A percentile compares a stretch with the other conserved stretches of the same genome.
Conservation (phyloP, 1,140 invertebrate species). For the Drosophila elegans region DNA sequence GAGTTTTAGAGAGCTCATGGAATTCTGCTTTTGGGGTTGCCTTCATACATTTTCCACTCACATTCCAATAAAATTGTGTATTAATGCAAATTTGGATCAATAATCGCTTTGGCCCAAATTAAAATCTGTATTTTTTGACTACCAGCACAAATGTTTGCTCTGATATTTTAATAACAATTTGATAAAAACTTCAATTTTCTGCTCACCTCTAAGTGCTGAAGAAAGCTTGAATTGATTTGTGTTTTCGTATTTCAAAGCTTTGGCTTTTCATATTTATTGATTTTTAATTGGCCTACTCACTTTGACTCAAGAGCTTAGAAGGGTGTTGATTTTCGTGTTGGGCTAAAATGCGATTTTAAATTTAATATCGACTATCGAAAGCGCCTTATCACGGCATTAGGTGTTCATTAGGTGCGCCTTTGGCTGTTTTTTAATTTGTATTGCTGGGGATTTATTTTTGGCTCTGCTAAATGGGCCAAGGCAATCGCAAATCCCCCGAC, state of each 20-base stretch:
- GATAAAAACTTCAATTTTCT: neutral
- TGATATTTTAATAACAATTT: neutral
- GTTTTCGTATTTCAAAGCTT: neutral
- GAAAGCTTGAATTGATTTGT: too few relatives aligned
- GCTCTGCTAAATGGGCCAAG: constrained; percentile 20
- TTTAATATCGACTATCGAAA: neutral
- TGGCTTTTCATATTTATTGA: neutral
- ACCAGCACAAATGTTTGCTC: neutral
- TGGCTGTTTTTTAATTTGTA: constrained; percentile 29
- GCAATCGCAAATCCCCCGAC: constrained; percentile 11
- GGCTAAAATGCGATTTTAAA: neutral
- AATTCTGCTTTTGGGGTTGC: neutral
- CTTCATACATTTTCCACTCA: neutral
- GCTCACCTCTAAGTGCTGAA: too few relatives aligned
- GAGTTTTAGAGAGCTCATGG: neutral
- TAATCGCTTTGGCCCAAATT: neutral
- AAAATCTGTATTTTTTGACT: neutral
- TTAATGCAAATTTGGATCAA: neutral
- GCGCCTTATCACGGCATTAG: too few relatives aligned
- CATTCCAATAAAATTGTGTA: neutral
- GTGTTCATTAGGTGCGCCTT: neutral
- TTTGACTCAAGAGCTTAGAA: neutral
- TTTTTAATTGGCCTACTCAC: neutral
- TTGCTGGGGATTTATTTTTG: constrained; percentile 18
- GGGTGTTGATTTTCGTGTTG: neutral